A percentile compares a stretch with the other conserved stretches of the same genome.
Evolutionary conservation across 2,888 invertebrate species (phyloP).

Genomic region (Melanotus villosus): DNA sequence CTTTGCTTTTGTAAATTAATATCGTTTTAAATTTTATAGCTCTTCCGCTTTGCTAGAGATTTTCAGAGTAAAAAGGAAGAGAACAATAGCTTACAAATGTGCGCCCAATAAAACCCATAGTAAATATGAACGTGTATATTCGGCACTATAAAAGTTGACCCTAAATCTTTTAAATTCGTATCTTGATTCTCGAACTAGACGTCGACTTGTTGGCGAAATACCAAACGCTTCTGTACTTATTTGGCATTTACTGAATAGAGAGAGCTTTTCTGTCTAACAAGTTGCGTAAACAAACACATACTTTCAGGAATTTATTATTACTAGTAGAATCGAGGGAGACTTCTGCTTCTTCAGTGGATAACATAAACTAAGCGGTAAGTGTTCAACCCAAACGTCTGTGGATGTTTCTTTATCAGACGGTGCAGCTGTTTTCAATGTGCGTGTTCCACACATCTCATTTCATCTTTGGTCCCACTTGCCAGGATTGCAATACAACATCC

Average conservation of each 20-base stretch:
- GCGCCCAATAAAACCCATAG: constrained; percentile 11
- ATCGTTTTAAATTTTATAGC: too few species aligned
- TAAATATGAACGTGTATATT: constrained; percentile 24
- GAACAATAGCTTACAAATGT: constrained; percentile 3
- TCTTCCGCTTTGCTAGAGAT: neutral
- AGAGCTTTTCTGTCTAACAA: neutral
- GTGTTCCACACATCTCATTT: constrained; percentile 31
- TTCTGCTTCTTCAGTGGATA: neutral
- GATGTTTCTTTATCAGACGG: constrained; percentile 16
- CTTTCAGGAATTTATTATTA: constrained; percentile 5
- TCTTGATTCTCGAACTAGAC: constrained; percentile 10
- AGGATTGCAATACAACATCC: constrained; percentile 26
- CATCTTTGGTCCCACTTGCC: constrained; percentile 23
- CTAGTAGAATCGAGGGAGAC: neutral
- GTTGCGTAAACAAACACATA: constrained; percentile 1
- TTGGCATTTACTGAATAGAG: constrained; percentile 17
- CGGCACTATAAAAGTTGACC: constrained; percentile 18
- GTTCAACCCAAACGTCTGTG: constrained; percentile 5
- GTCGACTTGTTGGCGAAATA: constrained; percentile 12
- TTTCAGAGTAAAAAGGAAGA: neutral
- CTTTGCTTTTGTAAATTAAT: too few species aligned
- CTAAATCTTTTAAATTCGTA: constrained; percentile 22
- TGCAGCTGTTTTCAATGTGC: constrained; percentile 31
- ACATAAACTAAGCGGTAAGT: neutral
- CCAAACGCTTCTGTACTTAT: constrained; percentile 14